Conservation (phyloP, 2,888 invertebrate species). For the Himalopsyche tibetana region DNA sequence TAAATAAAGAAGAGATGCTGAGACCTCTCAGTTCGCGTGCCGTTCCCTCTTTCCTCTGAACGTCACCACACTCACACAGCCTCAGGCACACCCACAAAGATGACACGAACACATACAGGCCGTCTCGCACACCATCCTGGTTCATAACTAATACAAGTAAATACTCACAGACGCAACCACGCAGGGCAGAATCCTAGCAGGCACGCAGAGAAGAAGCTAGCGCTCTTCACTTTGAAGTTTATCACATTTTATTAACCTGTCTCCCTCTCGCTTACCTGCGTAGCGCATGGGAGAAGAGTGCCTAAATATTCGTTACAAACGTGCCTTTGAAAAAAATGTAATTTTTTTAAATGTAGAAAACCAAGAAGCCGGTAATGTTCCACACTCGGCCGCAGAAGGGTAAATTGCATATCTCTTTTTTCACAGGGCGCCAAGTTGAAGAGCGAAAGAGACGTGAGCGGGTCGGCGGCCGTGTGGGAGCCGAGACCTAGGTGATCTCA, state of each 20-base stretch:
- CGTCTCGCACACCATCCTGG: slow-evolving; percentile 50
- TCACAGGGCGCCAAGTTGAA: neutral
- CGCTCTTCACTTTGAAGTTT: slow-evolving; percentile 50
- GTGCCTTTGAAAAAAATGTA: slow-evolving; percentile 57
- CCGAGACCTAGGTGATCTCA: slow-evolving; percentile 64
- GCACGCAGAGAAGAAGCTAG: slow-evolving; percentile 65
- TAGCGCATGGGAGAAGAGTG: slow-evolving; percentile 45
- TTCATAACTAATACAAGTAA: slow-evolving; percentile 13
- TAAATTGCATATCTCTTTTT: slow-evolving; percentile 50
- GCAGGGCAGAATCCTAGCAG: slow-evolving; percentile 64
- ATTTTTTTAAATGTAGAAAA: slow-evolving; percentile 63
- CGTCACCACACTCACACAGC: slow-evolving; percentile 45
- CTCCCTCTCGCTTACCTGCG: neutral
- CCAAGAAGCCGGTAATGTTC: slow-evolving; percentile 63
- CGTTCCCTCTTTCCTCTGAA: slow-evolving; percentile 57
- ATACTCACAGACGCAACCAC: slow-evolving; percentile 55
- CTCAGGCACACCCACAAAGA: slow-evolving; percentile 48
- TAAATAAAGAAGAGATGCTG: slow-evolving; percentile 28
- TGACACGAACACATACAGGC: slow-evolving; percentile 52
- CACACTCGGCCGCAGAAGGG: slow-evolving; percentile 23
- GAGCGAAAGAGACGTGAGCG: slow-evolving; percentile 47
- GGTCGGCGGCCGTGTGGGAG: slow-evolving; percentile 54
- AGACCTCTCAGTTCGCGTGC: slow-evolving; percentile 62
- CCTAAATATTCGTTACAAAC: neutral
- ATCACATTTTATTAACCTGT: neutral